Conservation (phyloP, 2,797 vertebrate genomes). For the Decapterus maruadsi region DNA sequence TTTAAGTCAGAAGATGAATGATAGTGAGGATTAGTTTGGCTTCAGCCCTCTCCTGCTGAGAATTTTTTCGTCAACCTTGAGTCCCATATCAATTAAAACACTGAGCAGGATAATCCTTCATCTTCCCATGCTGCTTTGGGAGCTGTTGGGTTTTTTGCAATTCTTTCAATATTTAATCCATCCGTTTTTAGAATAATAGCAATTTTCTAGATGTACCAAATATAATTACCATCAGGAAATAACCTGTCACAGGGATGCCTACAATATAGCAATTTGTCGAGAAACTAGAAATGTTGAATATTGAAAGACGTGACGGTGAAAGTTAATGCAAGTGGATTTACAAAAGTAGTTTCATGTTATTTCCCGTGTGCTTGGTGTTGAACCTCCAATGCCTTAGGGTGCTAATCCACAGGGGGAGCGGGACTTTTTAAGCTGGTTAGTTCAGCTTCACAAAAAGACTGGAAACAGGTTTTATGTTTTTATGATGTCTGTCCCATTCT, state of each 20-base stretch:
- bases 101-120: slow-evolving; percentile 52
- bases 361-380: neutral
- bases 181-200: slow-evolving; percentile 9
- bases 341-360: neutral
- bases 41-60: slow-evolving; percentile 17
- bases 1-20: slow-evolving; percentile 25
- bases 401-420: neutral
- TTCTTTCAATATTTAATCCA: slow-evolving; percentile 9
- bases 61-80: slow-evolving; percentile 36
- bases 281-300: slow-evolving; percentile 10
- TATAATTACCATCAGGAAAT: slow-evolving; percentile 5
- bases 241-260: neutral
- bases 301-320: neutral
- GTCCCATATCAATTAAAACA: slow-evolving; percentile 57
- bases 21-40: slow-evolving; percentile 29
- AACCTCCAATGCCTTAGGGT: neutral
- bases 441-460: neutral
- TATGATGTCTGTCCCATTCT: too few species aligned
- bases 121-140: slow-evolving; percentile 14
- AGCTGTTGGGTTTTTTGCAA: slow-evolving; percentile 27
- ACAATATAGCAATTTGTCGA: neutral
- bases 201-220: slow-evolving; percentile 18
- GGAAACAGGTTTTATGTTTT: too few species aligned
- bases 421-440: neutral
- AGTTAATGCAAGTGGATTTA: neutral